Conservation (phyloP, 2,797 vertebrate species). For the Pterois miles region DNA sequence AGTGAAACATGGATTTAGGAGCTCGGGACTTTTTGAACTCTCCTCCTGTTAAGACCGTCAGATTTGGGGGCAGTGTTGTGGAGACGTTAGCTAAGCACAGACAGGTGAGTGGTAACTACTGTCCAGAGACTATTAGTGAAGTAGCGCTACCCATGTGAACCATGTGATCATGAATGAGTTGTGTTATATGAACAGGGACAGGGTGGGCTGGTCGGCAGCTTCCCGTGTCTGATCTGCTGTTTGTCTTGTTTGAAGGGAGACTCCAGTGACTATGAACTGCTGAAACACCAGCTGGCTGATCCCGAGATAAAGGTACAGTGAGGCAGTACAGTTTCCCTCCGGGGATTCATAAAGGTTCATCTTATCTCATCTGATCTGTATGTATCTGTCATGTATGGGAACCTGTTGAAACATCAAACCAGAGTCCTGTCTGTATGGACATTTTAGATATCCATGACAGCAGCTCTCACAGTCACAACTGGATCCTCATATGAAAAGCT, state of each 20-base stretch:
- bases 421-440: too few species aligned
- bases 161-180: too few species aligned
- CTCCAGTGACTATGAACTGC: constrained; percentile 88
- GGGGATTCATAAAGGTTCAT: too few species aligned
- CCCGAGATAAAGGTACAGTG: constrained; percentile 92
- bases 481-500: too few species aligned
- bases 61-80: constrained; percentile 90
- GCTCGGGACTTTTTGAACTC: constrained; percentile 86
- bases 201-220: background rate
- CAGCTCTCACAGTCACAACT: too few species aligned
- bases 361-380: too few species aligned
- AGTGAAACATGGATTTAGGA: constrained; percentile 76
- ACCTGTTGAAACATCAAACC: too few species aligned
- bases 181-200: too few species aligned
- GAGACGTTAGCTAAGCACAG: constrained; percentile 88
- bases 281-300: constrained; percentile 92
- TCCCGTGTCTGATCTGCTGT: rapidly evolving
- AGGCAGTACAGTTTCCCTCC: too few species aligned
- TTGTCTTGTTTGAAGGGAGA: constrained; percentile 85
- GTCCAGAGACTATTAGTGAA: too few species aligned
- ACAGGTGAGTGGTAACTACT: constrained; percentile 80
- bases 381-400: too few species aligned
- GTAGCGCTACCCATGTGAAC: background rate
- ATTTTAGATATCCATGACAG: too few species aligned
- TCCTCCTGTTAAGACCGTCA: constrained; percentile 90